Base-by-base conservation (phyloP, 1,140 invertebrate genomes). In the Gonioctena quinquepunctata region DNA sequence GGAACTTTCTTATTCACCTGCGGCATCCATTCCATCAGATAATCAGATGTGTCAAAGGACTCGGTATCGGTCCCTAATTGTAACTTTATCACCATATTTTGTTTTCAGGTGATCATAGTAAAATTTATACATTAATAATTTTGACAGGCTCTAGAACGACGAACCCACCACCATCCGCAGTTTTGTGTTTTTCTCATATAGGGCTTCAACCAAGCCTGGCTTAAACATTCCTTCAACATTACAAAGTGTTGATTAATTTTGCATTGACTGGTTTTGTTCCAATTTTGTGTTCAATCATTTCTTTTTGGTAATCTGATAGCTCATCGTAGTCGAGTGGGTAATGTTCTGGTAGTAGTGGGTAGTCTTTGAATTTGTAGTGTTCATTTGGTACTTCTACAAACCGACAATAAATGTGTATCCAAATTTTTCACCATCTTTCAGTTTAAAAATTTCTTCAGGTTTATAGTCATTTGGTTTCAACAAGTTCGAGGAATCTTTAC, bases 361-460 rank as follows among this genome's bases (percentile, higher is more conserved):
- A 73, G 71, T 84, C 83, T 64, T 77, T 79, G 68, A 84, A 89
- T 3, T 87, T 87, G 42, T 69, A 70, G 26, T 78, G 26, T 65
- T 76, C 76, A 79, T 85, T n/a, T n/a, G n/a, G n/a, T n/a, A n/a
- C n/a, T n/a, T n/a, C n/a, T n/a, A n/a, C n/a, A n/a, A n/a, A n/a
- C n/a, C n/a, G n/a, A n/a, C n/a, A n/a, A n/a, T n/a, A n/a, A n/a
- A n/a, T n/a, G n/a, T n/a, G n/a, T n/a, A n/a, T n/a, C n/a, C n/a
- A n/a, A n/a, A n/a, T n/a, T n/a, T n/a, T n/a, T n/a, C n/a, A n/a
- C n/a, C 77, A 69, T 83, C 70, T 19, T 69, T 69, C 26, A 65
- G 52, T 52, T 65, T 65, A 56, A 69, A 27, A 65, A 65, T 28
- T 18, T 16, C n/a, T 28, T 64, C 27, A 22, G 26, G 22, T 2